phyloP scores from a whole-genome alignment of 1,140 invertebrate genomes.

The Calycopis cecrops region DNA sequence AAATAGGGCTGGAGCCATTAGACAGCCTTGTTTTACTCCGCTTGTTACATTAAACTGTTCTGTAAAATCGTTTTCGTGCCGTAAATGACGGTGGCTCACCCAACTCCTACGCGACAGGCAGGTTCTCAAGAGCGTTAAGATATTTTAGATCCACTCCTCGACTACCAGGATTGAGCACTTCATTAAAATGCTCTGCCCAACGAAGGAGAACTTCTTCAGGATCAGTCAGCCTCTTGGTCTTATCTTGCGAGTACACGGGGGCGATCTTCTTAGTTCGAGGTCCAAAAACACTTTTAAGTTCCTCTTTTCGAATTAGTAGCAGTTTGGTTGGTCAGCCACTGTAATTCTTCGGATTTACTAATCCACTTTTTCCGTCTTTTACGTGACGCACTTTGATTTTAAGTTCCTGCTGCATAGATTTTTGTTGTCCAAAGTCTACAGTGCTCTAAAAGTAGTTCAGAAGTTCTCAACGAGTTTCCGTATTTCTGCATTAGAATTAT shows the following conservation, averaged over 20 bases:
- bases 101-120: too few relatives aligned
- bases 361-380: not conserved
- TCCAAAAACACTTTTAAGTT: not conserved
- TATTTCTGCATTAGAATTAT: not conserved
- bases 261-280: not conserved
- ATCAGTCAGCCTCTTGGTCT: not conserved
- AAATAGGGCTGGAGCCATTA: too few relatives aligned
- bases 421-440: not conserved
- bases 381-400: slow-evolving; percentile 1
- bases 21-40: too few relatives aligned
- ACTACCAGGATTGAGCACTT: too few relatives aligned
- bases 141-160: too few relatives aligned
- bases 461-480: not conserved
- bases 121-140: too few relatives aligned
- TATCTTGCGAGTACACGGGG: not conserved
- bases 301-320: too few relatives aligned
- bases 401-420: not conserved
- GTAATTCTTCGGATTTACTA: not conserved
- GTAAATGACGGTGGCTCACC: too few relatives aligned
- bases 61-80: too few relatives aligned
- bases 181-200: not conserved
- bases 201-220: not conserved
- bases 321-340: too few relatives aligned
- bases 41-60: too few relatives aligned
- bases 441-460: not conserved